Base-by-base conservation (phyloP, 1,140 invertebrate species). In the Lepidurus couesii region DNA sequence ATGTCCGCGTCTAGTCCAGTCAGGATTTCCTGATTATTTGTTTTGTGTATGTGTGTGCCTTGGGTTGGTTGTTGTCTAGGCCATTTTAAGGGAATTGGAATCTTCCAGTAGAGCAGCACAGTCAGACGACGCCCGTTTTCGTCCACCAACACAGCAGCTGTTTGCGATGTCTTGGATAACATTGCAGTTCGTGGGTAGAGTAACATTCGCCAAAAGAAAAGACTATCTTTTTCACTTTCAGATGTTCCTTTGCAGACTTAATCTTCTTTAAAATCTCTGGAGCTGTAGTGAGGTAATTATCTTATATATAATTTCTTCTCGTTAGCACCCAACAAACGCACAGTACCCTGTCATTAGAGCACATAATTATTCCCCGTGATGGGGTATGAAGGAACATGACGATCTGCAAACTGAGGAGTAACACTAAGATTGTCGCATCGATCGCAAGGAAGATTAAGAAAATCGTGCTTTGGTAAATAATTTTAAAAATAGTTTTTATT, bases 111-210 rank as follows among this genome's bases (percentile, higher is more conserved):
- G 53, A 16, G 45, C 16, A 47, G 21, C 53, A 65, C 47, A 65
- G 21, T n/a, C 53, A 65, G 53, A 0, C 53, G 53, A 13, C 53
- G 21, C 16, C 53, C 53, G 53, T 65, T 21, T 21, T n/a, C 53
- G 21, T n/a, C 53, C 53, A 21, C 53, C 53, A 65, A 65, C 53
- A 21, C 53, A 21, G 53, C 53, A 65, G 53, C 53, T 65, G 53
- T 65, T 65, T 65, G 21, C 53, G 21, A 65, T 21, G 53, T 65
- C 53, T 65, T 65, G 53, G 8, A 21, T 65, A 65, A 16, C 53
- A 21, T 34, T 34, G 53, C 21, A 65, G 53, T 65, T 65, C 21
- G 16, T 65, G 16, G 53, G 53, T 65, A 65, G 53, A 65, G 16
- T 65, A 65, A 65, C 53, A 65, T 65, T 65, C 21, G 53, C 53